Percentiles rank a stretch among this genome's conserved stretches.
phyloP scores from a whole-genome alignment of 2,113 vertebrate species.

The Lethenteron reissneri region DNA sequence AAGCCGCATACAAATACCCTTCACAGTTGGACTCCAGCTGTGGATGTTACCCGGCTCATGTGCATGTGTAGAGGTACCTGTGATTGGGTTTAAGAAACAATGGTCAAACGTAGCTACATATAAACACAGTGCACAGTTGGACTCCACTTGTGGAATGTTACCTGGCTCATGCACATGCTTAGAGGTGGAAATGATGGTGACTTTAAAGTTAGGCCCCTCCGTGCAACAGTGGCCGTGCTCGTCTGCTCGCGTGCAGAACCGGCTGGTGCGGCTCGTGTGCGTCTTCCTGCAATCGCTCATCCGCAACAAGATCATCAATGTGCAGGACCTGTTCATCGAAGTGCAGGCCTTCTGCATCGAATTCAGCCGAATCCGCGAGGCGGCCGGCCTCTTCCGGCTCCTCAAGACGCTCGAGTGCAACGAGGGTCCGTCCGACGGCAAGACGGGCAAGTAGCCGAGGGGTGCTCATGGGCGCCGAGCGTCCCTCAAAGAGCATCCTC shows the following conservation, averaged over 20 bases:
- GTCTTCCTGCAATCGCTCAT: conserved; percentile 96
- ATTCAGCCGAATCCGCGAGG: conserved; percentile 89
- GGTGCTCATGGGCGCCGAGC: no score
- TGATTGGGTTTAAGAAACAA: no score
- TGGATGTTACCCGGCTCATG: no score
- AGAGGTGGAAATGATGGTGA: neutral
- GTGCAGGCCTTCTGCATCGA: conserved; percentile 97
- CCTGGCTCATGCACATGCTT: no score
- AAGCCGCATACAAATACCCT: no score
- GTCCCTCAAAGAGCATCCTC: no score
- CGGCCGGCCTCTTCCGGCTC: conserved; percentile 77
- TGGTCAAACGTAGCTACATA: no score
- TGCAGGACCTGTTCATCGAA: conserved; percentile 97
- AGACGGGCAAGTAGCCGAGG: neutral
- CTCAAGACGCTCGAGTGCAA: conserved; percentile 88
- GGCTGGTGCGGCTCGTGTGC: conserved; percentile 83
- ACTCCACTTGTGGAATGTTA: no score
- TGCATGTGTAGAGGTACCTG: no score
- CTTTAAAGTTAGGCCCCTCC: neutral
- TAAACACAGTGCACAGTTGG: no score
- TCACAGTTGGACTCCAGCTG: no score
- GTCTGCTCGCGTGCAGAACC: conserved; percentile 39
- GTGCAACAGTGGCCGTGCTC: no score
- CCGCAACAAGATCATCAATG: conserved; percentile 95
- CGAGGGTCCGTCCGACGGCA: conserved; percentile 46